These are phyloP conservation scores for Oxycera nigricornis DNA, from an alignment of 2,888 invertebrate genomes.

Conservation along the genomic window DNA sequence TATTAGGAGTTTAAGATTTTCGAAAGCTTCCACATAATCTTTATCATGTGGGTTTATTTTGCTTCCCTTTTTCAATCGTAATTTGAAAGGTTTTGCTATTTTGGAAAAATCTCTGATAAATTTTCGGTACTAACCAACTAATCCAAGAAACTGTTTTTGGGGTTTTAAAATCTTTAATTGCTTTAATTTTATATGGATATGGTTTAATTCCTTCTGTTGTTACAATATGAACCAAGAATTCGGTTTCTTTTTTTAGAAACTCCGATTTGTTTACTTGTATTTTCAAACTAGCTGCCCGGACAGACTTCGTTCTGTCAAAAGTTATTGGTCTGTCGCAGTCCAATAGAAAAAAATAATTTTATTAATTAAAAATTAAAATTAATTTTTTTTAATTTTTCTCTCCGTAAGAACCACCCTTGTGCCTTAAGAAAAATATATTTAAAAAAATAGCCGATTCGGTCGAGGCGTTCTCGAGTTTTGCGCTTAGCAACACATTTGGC, in stretches of 20 bases:
- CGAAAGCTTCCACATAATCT: background rate
- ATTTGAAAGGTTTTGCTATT: background rate
- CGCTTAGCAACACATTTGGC: no score
- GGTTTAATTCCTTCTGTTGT: constrained; percentile 52
- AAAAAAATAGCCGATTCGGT: no score
- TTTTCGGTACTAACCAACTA: background rate
- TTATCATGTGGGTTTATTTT: background rate
- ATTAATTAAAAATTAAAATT: no score
- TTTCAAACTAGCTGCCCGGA: no score
- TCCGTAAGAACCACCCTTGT: no score
- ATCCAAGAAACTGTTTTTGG: constrained; percentile 44
- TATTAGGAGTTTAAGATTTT: constrained; percentile 25
- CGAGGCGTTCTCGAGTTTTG: no score
- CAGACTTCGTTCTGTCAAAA: no score
- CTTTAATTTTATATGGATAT: constrained; percentile 51
- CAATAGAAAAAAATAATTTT: no score
- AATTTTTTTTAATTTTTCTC: no score
- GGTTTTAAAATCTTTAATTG: background rate
- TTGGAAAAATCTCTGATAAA: background rate
- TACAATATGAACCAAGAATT: constrained; percentile 51
- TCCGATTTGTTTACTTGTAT: no score
- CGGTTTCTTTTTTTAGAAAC: constrained; percentile 40
- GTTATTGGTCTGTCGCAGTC: no score
- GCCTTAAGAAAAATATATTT: no score
- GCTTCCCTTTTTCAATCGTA: background rate